phyloP scores from a whole-genome alignment of 2,113 vertebrate species.

The Prolemur simus region DNA sequence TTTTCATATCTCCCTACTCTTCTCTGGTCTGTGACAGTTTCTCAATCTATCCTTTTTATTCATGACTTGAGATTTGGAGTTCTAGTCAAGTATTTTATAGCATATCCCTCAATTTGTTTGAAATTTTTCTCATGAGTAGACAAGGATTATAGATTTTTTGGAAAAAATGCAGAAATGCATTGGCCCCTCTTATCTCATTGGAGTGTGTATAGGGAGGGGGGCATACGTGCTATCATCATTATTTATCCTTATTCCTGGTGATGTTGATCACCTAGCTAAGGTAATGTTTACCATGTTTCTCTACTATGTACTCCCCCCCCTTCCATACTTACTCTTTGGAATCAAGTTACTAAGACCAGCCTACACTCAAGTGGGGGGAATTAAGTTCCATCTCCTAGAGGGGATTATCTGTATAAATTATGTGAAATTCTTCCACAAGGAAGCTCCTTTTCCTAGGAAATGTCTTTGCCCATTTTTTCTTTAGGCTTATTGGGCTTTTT shows the following conservation, averaged over 20 bases:
- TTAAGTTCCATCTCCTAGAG: background rate
- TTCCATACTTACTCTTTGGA: background rate
- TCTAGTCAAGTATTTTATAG: background rate
- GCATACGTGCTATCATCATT: background rate
- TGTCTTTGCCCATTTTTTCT: background rate
- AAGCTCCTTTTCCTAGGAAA: background rate
- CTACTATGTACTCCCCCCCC: background rate
- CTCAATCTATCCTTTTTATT: background rate
- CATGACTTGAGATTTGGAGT: background rate
- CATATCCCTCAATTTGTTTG: background rate
- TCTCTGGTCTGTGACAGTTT: background rate
- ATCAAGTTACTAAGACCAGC: background rate
- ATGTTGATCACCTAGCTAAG: background rate
- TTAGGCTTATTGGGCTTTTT: background rate
- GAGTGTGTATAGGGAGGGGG: background rate
- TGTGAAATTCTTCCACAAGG: background rate
- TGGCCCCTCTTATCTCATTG: background rate
- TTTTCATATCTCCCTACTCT: background rate
- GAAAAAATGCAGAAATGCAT: background rate
- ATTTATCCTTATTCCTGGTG: background rate
- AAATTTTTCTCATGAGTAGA: background rate
- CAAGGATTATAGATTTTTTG: background rate
- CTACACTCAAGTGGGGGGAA: background rate
- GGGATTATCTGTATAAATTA: background rate
- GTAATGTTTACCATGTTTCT: background rate